Evolutionary conservation across 2,113 vertebrate genomes (phyloP).

Genomic region (Sander lucioperca): DNA sequence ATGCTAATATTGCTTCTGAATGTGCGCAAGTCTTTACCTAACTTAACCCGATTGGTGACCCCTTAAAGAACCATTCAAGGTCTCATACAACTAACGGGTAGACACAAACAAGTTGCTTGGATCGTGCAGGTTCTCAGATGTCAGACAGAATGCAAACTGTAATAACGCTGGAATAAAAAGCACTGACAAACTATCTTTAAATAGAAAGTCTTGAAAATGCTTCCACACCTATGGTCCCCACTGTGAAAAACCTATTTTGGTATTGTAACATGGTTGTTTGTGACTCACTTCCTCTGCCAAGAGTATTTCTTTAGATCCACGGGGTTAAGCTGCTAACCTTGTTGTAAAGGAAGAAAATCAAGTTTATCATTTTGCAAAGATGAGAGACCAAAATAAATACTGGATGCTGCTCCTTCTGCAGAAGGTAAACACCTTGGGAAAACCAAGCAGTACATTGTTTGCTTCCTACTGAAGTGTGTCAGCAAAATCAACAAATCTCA

Average conservation of each 20-base stretch:
- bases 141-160: not conserved
- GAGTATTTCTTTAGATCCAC: slow-evolving; percentile 1
- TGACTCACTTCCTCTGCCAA: slow-evolving; percentile 26
- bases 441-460: not conserved
- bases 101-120: not conserved
- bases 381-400: slow-evolving; percentile 13
- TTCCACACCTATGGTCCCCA: not conserved
- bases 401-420: slow-evolving; percentile 10
- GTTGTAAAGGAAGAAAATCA: slow-evolving; percentile 5
- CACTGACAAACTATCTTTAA: not conserved
- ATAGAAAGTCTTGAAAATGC: not conserved
- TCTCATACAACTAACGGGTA: not conserved
- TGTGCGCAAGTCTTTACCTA: not conserved
- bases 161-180: not conserved
- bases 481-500: slow-evolving; percentile 17
- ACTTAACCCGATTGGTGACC: not conserved
- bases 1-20: not conserved
- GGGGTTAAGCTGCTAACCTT: slow-evolving; percentile 12
- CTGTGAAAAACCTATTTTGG: not conserved
- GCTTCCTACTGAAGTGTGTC: not conserved
- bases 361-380: slow-evolving; percentile 8
- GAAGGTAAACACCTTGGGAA: slow-evolving; percentile 4
- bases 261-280: not conserved
- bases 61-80: not conserved
- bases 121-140: not conserved